Evolutionary conservation across 2,113 vertebrate species (phyloP), one percentile per base, ranked within the genome.

Genomic region (Zeus faber): DNA sequence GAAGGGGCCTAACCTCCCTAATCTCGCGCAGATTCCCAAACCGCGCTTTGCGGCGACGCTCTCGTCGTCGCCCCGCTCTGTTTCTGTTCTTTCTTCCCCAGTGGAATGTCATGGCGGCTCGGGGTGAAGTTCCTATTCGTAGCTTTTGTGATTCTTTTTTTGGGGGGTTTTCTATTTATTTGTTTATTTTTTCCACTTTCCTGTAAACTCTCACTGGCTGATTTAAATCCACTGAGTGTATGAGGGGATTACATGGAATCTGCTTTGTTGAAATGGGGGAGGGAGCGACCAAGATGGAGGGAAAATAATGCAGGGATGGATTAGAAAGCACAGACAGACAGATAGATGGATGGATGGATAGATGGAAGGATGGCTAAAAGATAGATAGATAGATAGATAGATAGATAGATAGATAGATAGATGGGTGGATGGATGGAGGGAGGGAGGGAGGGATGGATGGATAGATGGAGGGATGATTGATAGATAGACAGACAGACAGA

Each of bases 191-290:
- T n/a, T n/a, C n/a, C n/a, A n/a, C n/a, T n/a, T n/a, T n/a, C n/a
- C n/a, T n/a, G n/a, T n/a, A n/a, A n/a, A n/a, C n/a, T n/a, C n/a
- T n/a, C n/a, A n/a, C n/a, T n/a, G n/a, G n/a, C n/a, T n/a, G n/a
- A n/a, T n/a, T n/a, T n/a, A n/a, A n/a, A 43, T 16, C 4, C 18
- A 16, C 6, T 7, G n/a, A 2, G 16, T 43, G 14, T 20, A 17
- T 43, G 40, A 17, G 54, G 27, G 77, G 79, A 82, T 82, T 78
- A 70, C 39, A 24, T 17, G 29, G 49, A 74, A 46, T 58, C 16
- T 49, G 44, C 48, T 59, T 56, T 67, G 43, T 58, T 24, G 16
- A 58, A 60, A 63, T 40, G 49, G 66, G 54, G 64, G 58, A 58
- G 58, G 64, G 59, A 65, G 16, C 37, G 20, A 16, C 67, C 62